These are phyloP conservation scores for Gyps fulvus DNA, from an alignment of 2,113 vertebrate species.

Conservation along the genomic window DNA sequence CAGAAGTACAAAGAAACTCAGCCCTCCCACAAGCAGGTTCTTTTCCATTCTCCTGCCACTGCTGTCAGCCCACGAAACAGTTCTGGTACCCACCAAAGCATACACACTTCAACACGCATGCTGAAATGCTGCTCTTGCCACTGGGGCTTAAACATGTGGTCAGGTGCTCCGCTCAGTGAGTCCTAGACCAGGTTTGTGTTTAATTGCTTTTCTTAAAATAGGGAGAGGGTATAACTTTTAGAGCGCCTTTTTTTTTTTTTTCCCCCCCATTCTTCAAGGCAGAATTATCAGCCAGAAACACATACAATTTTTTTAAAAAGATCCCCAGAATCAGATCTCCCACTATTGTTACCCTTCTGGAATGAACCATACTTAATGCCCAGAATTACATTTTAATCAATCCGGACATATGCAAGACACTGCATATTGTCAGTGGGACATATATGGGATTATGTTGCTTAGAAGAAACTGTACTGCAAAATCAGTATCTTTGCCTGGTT, in stretches of 20 bases:
- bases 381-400: background rate
- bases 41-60: background rate
- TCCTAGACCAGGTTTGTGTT: background rate
- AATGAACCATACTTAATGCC: background rate
- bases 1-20: background rate
- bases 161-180: background rate
- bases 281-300: background rate
- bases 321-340: background rate
- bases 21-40: background rate
- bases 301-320: background rate
- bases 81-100: background rate
- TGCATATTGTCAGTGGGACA: background rate
- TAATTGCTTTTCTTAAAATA: background rate
- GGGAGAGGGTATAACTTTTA: background rate
- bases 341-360: background rate
- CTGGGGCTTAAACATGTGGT: background rate
- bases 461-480: background rate
- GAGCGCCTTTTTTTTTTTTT: background rate
- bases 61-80: background rate
- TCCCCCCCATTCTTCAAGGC: background rate
- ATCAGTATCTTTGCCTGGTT: background rate
- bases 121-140: background rate
- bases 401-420: background rate
- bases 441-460: background rate
- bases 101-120: fast-evolving